Base-by-base conservation (phyloP, 2,113 vertebrate genomes). In the Aviceda subcristata region DNA sequence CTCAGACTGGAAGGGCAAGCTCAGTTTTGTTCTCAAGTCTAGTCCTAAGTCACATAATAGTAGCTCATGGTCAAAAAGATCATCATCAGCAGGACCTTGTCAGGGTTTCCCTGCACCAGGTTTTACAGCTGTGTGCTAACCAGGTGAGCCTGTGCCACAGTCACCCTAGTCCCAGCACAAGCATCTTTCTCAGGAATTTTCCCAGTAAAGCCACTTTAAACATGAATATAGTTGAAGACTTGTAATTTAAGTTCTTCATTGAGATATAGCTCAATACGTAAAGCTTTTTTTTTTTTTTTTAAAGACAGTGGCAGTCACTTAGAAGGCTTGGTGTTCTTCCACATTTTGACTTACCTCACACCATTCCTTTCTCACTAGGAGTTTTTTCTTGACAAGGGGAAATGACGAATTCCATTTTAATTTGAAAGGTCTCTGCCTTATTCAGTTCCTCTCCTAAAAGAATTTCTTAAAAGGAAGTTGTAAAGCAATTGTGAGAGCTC, bases 341-440 rank as follows among this genome's bases (percentile, higher is more conserved):
- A 56, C 9, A 12, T 38, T 83, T 60, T 78, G 41, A 74, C 57
- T 48, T 53, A 27, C 21, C 18, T 78, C 21, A 36, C 41, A 51
- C 23, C 27, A 8, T 62, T 83, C 45, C 32, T 55, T 84, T 77
- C 51, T 72, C 36, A 27, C 12, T 20, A 6, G 7, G n/a, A 32
- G 10, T 12, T 67, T 46, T 71, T 67, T 85, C 39, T 68, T 76
- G 32, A 92, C 36, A 77, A 50, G 57, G 22, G 19, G 16, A 88
- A 67, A 56, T 23, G 7, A 87, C 92, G 68, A 80, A 94, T 20
- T 9, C 5, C 6, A 63, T 90, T 93, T 73, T 85, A 45, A 81
- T 94, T 79, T 95, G 59, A 90, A 90, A 84, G 26, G 51, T 50
- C 34, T 82, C 55, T 57, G 12, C 48, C 45, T 76, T 75, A 76